Base-by-base conservation (phyloP, 1,140 invertebrate genomes). In the Bombus superbus region DNA sequence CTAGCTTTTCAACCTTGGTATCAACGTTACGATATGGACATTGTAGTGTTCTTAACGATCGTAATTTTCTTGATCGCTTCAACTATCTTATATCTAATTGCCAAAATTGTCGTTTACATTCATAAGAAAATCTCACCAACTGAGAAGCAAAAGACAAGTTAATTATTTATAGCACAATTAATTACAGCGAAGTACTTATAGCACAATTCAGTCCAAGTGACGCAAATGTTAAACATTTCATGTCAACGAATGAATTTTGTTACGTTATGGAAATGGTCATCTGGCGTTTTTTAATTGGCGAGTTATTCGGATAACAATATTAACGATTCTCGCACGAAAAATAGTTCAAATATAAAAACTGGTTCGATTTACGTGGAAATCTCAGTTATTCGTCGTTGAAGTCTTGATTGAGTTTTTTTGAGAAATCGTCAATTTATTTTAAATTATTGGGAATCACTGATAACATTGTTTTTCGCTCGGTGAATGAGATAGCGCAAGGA, bases 1-100 rank as follows among this genome's bases (percentile, higher is more conserved):
- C 89, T 93, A n/a, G 89, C 86, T 42, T 86, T 94, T 81, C 91
- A 95, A 42, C 90, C 93, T 47, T 95, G 94, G 94, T 95, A 92
- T 25, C 80, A 91, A n/a, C 86, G 86, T 79, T 86, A 89, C 11
- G 89, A 94, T 13, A 86, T 92, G 75, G 94, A 95, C 22, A 86
- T 94, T 0, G 87, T 93, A 57, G 92, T 86, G 2, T 78, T 89
- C 15, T 74, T 92, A 5, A 83, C 88, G 0, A 59, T 89, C 64
- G 5, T 44, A 2, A 25, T 59, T 38, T 91, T 87, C 75, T 18
- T 87, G 44, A 40, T 81, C 3, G 4, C 10, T 79, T 15, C 8
- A 18, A 66, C 0, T 5, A 5, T 13, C 0, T 8, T 62, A 0
- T 0, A 1, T 22, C 3, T 71, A 57, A 68, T 32, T 15, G 8